Conservation (phyloP, 2,113 vertebrate species). For the Pangasianodon hypophthalmus region DNA sequence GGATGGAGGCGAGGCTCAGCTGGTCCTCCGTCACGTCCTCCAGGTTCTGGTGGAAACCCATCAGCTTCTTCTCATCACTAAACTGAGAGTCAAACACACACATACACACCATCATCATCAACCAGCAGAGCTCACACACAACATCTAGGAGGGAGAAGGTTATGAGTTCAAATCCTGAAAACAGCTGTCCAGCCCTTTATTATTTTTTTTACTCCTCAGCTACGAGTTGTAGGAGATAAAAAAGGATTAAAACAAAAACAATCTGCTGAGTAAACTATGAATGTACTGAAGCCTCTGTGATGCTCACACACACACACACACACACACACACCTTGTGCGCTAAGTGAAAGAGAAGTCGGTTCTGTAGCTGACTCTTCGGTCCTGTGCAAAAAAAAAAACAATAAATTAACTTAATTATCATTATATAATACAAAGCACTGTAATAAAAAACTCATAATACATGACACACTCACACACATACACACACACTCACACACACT, state of each 20-base stretch:
- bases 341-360: conserved; percentile 94
- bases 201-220: background rate
- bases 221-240: background rate
- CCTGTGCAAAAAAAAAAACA: conserved; percentile 66
- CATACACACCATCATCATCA: too few relatives aligned
- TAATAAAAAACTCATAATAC: background rate
- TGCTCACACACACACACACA: conserved; percentile 66
- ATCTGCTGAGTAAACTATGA: background rate
- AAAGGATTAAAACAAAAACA: background rate
- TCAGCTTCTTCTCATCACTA: conserved; percentile 92
- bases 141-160: background rate
- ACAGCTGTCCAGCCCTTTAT: background rate
- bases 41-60: conserved; percentile 96
- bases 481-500: background rate
- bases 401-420: background rate
- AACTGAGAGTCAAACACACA: conserved; percentile 74
- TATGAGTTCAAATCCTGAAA: background rate
- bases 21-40: conserved; percentile 97
- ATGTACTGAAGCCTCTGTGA: background rate
- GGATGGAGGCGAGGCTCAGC: conserved; percentile 95
- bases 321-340: conserved; percentile 89
- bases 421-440: background rate
- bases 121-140: background rate
- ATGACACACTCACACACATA: background rate
- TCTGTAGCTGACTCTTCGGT: conserved; percentile 87